Conservation (phyloP, 2,888 invertebrate genomes). For the Hymenopus coronatus region DNA sequence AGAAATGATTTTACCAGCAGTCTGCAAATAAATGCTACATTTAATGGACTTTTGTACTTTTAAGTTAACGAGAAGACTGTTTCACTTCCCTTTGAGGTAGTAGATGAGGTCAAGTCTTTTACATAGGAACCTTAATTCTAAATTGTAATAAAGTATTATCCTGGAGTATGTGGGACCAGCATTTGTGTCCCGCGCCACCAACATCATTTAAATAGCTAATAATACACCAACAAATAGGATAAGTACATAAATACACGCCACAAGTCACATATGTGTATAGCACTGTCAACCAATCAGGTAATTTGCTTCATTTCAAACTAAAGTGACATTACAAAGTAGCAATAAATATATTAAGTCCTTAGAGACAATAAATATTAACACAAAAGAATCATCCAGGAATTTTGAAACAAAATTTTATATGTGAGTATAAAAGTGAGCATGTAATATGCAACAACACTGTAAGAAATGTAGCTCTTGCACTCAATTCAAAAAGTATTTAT, state of each 20-base stretch:
- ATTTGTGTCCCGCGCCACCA: background rate
- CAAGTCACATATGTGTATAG: background rate
- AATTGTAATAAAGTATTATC: background rate
- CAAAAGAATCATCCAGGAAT: background rate
- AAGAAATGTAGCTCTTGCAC: background rate
- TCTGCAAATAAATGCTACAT: background rate
- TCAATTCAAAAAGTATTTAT: background rate
- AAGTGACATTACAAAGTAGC: background rate
- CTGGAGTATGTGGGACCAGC: background rate
- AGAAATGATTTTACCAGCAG: background rate
- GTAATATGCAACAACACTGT: background rate
- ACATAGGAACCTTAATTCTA: slow-evolving; percentile 11
- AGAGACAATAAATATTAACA: background rate
- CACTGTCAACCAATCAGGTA: background rate
- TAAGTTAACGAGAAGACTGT: background rate
- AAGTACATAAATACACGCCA: background rate
- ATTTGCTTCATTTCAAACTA: background rate
- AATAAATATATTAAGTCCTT: background rate
- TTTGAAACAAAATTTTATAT: background rate
- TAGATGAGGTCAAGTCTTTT: background rate
- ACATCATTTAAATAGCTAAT: background rate
- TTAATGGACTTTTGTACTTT: background rate
- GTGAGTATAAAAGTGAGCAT: background rate
- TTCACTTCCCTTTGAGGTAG: background rate
- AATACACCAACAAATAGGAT: background rate